A percentile compares a stretch with the other conserved stretches of the same genome.
Conservation (phyloP, 92 coral and sea anemone species). For the Isaurus tuberculatus region DNA sequence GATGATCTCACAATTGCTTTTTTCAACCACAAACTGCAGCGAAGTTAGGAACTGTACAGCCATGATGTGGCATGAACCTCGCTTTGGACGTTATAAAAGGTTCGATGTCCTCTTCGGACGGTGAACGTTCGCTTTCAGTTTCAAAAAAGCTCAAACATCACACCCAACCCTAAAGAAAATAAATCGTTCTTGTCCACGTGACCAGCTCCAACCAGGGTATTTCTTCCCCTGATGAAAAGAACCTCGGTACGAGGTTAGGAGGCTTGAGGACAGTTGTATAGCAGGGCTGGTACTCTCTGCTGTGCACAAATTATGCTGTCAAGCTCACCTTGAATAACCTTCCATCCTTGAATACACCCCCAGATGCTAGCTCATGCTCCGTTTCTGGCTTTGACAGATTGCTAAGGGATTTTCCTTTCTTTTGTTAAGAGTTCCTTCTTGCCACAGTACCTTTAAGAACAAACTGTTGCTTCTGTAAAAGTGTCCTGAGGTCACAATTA, state of each 20-base stretch:
- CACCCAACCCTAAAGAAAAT: too few species aligned
- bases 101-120: too few species aligned
- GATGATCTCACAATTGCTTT: neutral
- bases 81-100: too few species aligned
- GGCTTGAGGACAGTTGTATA: neutral
- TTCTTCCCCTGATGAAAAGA: too few species aligned
- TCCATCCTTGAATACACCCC: neutral
- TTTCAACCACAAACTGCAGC: neutral
- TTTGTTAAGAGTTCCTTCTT: neutral
- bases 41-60: too few species aligned
- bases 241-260: too few species aligned
- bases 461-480: constrained; percentile 27
- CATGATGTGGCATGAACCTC: too few species aligned
- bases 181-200: too few species aligned
- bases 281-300: neutral
- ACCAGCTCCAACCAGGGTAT: too few species aligned
- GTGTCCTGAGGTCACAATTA: constrained; percentile 27
- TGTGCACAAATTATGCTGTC: neutral
- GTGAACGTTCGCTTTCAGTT: too few species aligned
- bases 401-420: neutral
- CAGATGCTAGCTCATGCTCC: constrained; percentile 8
- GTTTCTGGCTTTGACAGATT: neutral
- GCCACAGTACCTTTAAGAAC: constrained; percentile 24
- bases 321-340: neutral
- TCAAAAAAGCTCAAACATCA: too few species aligned